Conservation (phyloP, 1,140 invertebrate species). For the Ruditapes philippinarum region DNA sequence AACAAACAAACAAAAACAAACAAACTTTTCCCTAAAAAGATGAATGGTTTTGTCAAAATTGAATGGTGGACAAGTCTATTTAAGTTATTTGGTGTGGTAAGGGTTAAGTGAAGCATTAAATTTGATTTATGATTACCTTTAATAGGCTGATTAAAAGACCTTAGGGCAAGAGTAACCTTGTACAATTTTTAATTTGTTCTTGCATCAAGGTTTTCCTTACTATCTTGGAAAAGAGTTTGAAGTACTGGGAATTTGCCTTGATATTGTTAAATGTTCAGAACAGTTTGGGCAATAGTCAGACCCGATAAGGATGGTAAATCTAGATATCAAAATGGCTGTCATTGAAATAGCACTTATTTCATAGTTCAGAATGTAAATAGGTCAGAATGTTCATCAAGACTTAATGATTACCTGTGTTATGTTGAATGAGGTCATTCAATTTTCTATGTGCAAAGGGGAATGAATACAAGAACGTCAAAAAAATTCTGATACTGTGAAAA, state of each 20-base stretch:
- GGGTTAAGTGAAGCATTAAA: no score
- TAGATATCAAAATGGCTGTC: not conserved
- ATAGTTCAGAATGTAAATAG: no score
- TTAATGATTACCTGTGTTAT: not conserved
- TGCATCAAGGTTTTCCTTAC: no score
- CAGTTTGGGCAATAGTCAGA: not conserved
- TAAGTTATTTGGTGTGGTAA: no score
- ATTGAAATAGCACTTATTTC: not conserved
- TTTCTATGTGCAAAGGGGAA: slow-evolving; percentile 1
- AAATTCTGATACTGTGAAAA: not conserved
- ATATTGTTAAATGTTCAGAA: not conserved
- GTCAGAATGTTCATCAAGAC: not conserved
- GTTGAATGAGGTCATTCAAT: not conserved
- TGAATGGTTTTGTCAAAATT: no score
- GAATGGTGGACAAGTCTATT: no score
- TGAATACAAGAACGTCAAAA: not conserved
- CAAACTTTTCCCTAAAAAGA: no score
- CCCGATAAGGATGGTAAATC: slow-evolving; percentile 3
- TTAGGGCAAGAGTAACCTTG: no score
- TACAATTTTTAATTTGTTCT: no score
- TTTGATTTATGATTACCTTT: no score
- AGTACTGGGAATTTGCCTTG: slow-evolving; percentile 1
- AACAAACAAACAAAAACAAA: no score
- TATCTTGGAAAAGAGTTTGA: not conserved
- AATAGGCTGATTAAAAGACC: no score